These are phyloP conservation scores for Protonemura montana DNA, from an alignment of 2,888 invertebrate species.

Conservation along the genomic window DNA sequence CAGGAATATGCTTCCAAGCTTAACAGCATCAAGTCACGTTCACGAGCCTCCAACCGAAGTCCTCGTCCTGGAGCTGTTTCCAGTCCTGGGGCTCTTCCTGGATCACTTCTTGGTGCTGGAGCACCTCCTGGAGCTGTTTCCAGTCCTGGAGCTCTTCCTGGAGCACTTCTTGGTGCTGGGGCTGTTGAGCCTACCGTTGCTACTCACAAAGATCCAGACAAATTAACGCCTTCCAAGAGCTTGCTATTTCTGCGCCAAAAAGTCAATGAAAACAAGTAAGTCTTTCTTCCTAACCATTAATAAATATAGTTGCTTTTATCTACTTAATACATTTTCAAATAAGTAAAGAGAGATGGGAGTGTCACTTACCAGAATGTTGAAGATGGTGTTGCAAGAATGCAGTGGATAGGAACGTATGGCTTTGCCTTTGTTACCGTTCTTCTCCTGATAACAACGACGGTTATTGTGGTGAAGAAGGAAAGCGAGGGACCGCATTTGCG, in stretches of 20 bases:
- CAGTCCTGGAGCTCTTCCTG: neutral
- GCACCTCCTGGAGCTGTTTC: neutral
- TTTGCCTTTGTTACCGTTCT: too few species aligned
- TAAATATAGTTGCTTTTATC: too few species aligned
- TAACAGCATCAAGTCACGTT: conserved; percentile 59
- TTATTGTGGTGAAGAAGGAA: too few species aligned
- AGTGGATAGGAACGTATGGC: too few species aligned
- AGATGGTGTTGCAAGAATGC: too few species aligned
- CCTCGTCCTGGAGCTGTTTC: neutral
- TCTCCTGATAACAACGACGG: too few species aligned
- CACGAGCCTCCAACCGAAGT: conserved; percentile 53
- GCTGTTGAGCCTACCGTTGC: neutral
- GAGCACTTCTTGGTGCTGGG: neutral
- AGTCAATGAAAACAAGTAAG: conserved; percentile 59
- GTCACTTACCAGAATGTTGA: too few species aligned
- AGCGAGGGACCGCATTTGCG: too few species aligned
- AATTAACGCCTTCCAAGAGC: conserved; percentile 35
- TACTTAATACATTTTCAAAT: too few species aligned
- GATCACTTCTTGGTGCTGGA: neutral
- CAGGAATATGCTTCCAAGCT: conserved; percentile 59
- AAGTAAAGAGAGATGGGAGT: too few species aligned
- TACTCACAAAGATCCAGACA: conserved; percentile 14
- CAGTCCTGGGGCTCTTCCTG: neutral
- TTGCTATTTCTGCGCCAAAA: conserved; percentile 52
- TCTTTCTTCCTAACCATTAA: conserved; percentile 34